Evolutionary conservation across 2,888 invertebrate genomes (phyloP).

Genomic region (Serripes groenlandicus): DNA sequence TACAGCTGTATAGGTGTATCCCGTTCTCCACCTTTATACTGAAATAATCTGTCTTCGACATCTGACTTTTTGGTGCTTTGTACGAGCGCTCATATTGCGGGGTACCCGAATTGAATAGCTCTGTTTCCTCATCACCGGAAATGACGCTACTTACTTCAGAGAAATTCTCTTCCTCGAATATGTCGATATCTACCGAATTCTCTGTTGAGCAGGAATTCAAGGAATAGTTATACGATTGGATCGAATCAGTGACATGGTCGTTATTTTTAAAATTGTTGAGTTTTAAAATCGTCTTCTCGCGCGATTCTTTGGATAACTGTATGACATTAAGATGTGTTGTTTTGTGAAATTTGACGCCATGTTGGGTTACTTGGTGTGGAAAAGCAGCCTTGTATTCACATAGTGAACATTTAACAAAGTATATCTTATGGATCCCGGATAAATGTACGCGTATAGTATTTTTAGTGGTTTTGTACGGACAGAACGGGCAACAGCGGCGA

Average conservation of each 20-base stretch:
- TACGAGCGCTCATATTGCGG: slow-evolving; percentile 40
- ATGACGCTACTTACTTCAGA: slow-evolving; percentile 34
- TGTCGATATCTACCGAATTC: slow-evolving; percentile 1
- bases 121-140: slow-evolving; percentile 30
- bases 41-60: slow-evolving; percentile 65
- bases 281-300: slow-evolving; percentile 52
- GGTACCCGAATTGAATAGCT: background rate
- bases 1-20: slow-evolving; percentile 61
- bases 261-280: slow-evolving; percentile 13
- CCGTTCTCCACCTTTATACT: slow-evolving; percentile 56
- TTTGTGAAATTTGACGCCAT: slow-evolving; percentile 62
- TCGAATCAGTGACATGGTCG: background rate
- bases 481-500: slow-evolving; percentile 66
- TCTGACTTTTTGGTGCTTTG: slow-evolving; percentile 63
- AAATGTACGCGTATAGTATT: slow-evolving; percentile 67
- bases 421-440: slow-evolving; percentile 63
- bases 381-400: slow-evolving; percentile 67
- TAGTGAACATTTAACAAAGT: slow-evolving; percentile 64
- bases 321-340: slow-evolving; percentile 59
- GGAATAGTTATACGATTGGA: slow-evolving; percentile 15
- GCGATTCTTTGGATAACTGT: slow-evolving; percentile 61
- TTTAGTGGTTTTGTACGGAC: slow-evolving; percentile 63
- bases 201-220: background rate
- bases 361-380: slow-evolving; percentile 63
- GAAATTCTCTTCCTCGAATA: slow-evolving; percentile 26